These are phyloP conservation scores for Heteropelma amictum DNA, from an alignment of 2,888 invertebrate species.

Conservation along the genomic window DNA sequence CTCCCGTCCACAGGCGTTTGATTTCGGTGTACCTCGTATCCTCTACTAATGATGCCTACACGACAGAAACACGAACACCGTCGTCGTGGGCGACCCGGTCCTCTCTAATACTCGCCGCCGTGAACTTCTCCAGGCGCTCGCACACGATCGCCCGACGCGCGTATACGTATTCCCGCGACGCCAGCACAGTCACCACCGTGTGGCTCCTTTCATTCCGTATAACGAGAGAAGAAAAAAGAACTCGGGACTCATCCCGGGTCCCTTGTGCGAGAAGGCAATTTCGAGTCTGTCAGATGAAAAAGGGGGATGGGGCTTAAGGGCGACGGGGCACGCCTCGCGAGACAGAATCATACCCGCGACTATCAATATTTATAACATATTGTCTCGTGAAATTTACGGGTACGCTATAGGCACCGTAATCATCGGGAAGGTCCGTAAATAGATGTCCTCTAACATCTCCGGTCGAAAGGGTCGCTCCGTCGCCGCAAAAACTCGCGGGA, in stretches of 20 bases:
- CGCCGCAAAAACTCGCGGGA: conserved; percentile 25
- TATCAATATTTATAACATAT: conserved; percentile 77
- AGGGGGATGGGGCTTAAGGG: conserved; percentile 57
- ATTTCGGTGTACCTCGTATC: conserved; percentile 67
- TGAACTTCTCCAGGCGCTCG: conserved; percentile 43
- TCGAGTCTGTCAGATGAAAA: conserved; percentile 21
- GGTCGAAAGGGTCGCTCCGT: conserved; percentile 13
- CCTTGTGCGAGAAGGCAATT: conserved; percentile 43
- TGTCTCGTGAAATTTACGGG: conserved; percentile 71
- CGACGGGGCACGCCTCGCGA: conserved; percentile 56
- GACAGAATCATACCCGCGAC: conserved; percentile 55
- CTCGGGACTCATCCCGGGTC: conserved; percentile 35
- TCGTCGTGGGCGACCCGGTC: conserved; percentile 74
- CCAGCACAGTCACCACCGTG: conserved; percentile 23
- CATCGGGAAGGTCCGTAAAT: conserved; percentile 35
- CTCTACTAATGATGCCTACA: conserved; percentile 74
- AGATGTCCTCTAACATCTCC: conserved; percentile 30
- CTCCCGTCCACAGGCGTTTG: conserved; percentile 65
- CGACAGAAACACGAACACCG: conserved; percentile 69
- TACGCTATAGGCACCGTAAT: conserved; percentile 62
- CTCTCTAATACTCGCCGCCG: conserved; percentile 69
- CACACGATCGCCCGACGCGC: conserved; percentile 23
- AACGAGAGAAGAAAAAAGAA: conserved; percentile 47
- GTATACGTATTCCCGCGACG: conserved; percentile 26
- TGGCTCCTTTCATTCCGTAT: conserved; percentile 44